phyloP scores from a whole-genome alignment of 2,888 invertebrate species.

The Selenia dentaria region DNA sequence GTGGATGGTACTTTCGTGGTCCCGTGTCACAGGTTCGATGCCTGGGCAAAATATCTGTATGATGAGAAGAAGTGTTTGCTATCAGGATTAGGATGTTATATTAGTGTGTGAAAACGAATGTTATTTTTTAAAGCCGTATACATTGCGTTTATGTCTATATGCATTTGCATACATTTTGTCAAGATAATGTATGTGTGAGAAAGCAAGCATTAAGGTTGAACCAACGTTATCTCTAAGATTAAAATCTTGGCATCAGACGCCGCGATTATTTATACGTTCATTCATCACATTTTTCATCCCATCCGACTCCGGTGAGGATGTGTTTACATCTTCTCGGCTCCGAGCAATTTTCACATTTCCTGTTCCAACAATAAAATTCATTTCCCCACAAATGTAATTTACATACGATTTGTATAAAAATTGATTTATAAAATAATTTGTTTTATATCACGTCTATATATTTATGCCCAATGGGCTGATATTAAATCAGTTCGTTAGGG shows the following conservation, averaged over 20 bases:
- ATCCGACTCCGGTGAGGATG: slow-evolving; percentile 36
- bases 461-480: slow-evolving; percentile 34
- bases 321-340: slow-evolving; percentile 36
- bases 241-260: slow-evolving; percentile 50
- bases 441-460: slow-evolving; percentile 30
- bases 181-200: too few relatives aligned
- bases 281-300: slow-evolving; percentile 60
- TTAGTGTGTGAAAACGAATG: too few relatives aligned
- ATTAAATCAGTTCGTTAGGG: slow-evolving; percentile 34
- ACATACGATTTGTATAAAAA: slow-evolving; percentile 28
- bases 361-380: slow-evolving; percentile 32
- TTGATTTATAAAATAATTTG: slow-evolving; percentile 39
- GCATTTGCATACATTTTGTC: too few relatives aligned
- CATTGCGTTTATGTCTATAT: too few relatives aligned
- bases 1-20: too few relatives aligned
- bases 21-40: too few relatives aligned
- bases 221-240: slow-evolving; percentile 50
- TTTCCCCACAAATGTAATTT: slow-evolving; percentile 26
- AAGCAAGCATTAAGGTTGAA: slow-evolving; percentile 17
- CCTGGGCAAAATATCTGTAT: too few relatives aligned
- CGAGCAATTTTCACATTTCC: slow-evolving; percentile 39
- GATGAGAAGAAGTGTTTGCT: too few relatives aligned
- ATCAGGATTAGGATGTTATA: too few relatives aligned
- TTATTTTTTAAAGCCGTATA: too few relatives aligned
- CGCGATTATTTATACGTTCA: slow-evolving; percentile 63